phyloP scores from a whole-genome alignment of 1,140 invertebrate genomes.

The Thaumatotibia leucotreta region DNA sequence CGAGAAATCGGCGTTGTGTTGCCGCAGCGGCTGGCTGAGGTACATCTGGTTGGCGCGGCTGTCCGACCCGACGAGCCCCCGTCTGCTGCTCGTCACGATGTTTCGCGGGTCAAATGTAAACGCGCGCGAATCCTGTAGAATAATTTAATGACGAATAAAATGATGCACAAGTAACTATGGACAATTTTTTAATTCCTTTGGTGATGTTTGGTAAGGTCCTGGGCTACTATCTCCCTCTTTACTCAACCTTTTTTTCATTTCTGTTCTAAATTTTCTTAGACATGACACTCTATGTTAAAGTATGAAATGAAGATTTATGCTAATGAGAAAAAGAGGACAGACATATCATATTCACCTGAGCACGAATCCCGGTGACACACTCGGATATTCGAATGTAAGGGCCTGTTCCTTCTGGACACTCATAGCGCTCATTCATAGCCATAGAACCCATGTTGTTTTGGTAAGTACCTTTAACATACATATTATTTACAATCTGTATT shows the following conservation, averaged over 20 bases:
- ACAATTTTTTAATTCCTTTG: no score
- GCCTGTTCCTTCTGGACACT: constrained; percentile 63
- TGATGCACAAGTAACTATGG: no score
- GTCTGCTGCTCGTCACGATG: constrained; percentile 43
- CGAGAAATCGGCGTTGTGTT: constrained; percentile 50
- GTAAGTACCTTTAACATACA: constrained; percentile 33
- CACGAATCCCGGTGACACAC: constrained; percentile 88
- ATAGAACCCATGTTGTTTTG: constrained; percentile 28
- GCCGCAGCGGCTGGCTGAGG: constrained; percentile 48
- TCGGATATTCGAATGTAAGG: constrained; percentile 92
- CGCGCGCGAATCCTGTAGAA: constrained; percentile 42
- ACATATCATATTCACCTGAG: constrained; percentile 48
- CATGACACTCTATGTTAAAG: no score
- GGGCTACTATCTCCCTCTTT: no score
- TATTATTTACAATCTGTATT: neutral
- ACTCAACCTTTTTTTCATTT: no score
- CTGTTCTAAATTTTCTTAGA: no score
- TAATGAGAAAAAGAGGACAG: no score
- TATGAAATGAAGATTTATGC: no score
- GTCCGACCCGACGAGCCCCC: constrained; percentile 31
- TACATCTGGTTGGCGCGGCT: constrained; percentile 36
- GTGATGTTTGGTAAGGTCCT: no score
- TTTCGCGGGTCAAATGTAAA: constrained; percentile 55
- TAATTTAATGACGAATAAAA: no score
- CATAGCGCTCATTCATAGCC: constrained; percentile 34